Evolutionary conservation across 2,888 invertebrate genomes (phyloP), one percentile per base, ranked within the genome.

Genomic region (Magallana nippona): DNA sequence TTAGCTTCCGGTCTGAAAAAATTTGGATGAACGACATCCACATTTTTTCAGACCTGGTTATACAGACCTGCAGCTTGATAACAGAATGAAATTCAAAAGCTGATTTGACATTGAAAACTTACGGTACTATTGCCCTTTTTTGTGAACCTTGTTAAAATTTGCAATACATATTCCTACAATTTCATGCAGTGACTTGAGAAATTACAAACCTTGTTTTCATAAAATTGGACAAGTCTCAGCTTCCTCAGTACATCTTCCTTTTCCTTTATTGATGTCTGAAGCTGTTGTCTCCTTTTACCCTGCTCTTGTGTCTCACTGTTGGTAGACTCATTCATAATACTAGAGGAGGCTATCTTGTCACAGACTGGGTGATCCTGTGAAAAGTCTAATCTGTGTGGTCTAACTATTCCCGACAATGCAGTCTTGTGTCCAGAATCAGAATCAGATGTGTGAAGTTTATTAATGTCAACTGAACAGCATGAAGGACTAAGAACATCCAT

Each of bases 171-270:
- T 44, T 44, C 5, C 5, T 44, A 44, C 32, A 32, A 32, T 32
- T 32, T 32, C 32, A 32, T 3, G 32, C 32, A 32, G 32, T 44
- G 44, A 8, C 44, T 8, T 8, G 44, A 44, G 44, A 44, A 44
- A 44, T 78, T 17, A 11, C 57, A 22, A 57, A 92, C 92, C 91
- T 92, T 92, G 80, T 88, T 82, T 81, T 90, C 87, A 82, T 92
- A 92, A 87, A 90, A 89, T 63, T 91, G 90, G 22, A 91, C 92
- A 90, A 92, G 91, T 80, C 88, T 89, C 22, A 92, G 85, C 83
- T 91, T 91, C 60, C 92, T 86, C 17, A 91, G 82, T 11, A 63
- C 84, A 81, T 92, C 92, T 22, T 89, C 87, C 79, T 88, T 89
- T 22, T 86, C 84, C 78, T 57, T 82, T 60, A 27, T 79, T 2